A percentile compares a stretch with the other conserved stretches of the same genome.
Conservation (phyloP, 2,113 vertebrate genomes). For the Larimichthys crocea region DNA sequence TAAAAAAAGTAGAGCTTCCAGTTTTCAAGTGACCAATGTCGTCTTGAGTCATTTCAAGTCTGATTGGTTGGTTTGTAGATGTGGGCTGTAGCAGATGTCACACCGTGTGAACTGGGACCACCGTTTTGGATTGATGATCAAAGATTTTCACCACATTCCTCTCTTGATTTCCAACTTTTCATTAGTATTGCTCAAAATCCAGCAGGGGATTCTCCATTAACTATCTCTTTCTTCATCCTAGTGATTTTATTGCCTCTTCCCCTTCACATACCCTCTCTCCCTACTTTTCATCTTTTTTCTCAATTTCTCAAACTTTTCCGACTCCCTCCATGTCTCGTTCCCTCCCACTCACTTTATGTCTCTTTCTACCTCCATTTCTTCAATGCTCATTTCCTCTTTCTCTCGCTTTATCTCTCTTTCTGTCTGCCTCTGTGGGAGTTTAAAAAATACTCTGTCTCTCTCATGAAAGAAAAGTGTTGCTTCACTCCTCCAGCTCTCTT, state of each 20-base stretch:
- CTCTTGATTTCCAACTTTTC: neutral
- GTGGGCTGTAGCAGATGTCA: neutral
- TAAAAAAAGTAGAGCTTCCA: neutral
- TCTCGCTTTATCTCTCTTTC: constrained; percentile 12
- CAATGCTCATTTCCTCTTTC: constrained; percentile 25
- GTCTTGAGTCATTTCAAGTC: neutral
- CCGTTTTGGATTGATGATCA: neutral
- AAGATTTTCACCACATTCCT: neutral
- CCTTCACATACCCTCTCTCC: neutral
- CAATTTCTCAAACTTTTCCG: constrained; percentile 5
- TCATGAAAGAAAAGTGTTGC: constrained; percentile 54
- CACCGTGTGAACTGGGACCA: neutral
- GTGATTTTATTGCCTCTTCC: neutral
- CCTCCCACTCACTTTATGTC: neutral
- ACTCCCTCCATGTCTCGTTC: constrained; percentile 17
- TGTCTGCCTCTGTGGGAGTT: constrained; percentile 57
- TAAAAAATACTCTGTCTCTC: constrained; percentile 52
- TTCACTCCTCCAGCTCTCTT: constrained; percentile 57
- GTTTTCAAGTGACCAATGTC: neutral
- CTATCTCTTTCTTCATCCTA: neutral
- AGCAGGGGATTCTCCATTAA: neutral
- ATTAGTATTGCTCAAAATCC: neutral
- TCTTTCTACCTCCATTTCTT: constrained; percentile 6
- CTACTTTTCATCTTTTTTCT: constrained; percentile 3
- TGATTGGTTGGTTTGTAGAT: neutral